Percentiles rank a stretch among this genome's conserved stretches.
Evolutionary conservation across 2,113 vertebrate genomes (phyloP).

Genomic region (Muntiacus reevesi): DNA sequence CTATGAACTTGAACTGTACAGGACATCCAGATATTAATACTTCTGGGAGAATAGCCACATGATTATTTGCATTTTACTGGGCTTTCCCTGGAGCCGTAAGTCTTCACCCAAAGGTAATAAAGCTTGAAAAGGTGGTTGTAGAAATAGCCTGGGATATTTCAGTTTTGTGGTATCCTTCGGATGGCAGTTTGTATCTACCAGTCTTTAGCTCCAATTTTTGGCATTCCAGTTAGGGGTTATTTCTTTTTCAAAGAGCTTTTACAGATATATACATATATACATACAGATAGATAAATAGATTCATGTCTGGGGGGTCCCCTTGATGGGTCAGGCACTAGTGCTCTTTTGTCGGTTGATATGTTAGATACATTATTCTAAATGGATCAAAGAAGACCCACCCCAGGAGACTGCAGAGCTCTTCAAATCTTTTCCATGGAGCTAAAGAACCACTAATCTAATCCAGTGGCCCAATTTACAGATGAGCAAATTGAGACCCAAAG

Average conservation of each 20-base stretch:
- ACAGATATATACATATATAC: neutral
- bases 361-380: neutral
- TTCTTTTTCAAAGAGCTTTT: neutral
- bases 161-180: neutral
- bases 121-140: neutral
- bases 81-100: neutral
- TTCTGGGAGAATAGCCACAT: neutral
- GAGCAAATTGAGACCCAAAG: neutral
- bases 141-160: neutral
- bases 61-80: neutral
- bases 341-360: neutral
- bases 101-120: neutral
- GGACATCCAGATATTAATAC: neutral
- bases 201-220: neutral
- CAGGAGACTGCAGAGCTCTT: neutral
- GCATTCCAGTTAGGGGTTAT: neutral
- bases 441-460: neutral
- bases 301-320: neutral
- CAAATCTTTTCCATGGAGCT: neutral
- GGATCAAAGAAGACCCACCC: neutral
- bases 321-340: no score
- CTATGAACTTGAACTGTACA: neutral
- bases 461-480: neutral
- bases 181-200: neutral
- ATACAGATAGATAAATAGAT: neutral